These are phyloP conservation scores for Hololepta plana DNA, from an alignment of 2,888 invertebrate species.

Conservation along the genomic window DNA sequence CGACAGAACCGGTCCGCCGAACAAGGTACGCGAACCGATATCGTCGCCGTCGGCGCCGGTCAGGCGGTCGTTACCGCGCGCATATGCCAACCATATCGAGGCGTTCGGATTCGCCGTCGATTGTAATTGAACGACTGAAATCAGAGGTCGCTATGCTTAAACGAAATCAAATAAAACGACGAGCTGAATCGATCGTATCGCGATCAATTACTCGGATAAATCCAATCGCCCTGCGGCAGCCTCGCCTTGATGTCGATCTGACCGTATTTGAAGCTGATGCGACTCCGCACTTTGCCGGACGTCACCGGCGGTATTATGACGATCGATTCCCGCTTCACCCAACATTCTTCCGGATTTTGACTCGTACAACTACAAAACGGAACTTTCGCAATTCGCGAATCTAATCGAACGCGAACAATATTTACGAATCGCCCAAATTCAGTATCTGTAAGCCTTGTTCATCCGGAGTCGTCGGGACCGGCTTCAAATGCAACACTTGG, in stretches of 20 bases:
- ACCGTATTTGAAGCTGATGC: slow-evolving; percentile 29
- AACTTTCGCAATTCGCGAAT: slow-evolving; percentile 2
- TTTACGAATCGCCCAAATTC: neutral
- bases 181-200: no score
- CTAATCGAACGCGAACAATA: slow-evolving; percentile 1
- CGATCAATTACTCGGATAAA: slow-evolving; percentile 30
- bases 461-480: slow-evolving; percentile 21
- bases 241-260: slow-evolving; percentile 32
- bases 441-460: slow-evolving; percentile 8
- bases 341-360: slow-evolving; percentile 16
- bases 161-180: no score
- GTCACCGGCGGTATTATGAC: slow-evolving; percentile 29
- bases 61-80: slow-evolving; percentile 23
- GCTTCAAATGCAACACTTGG: slow-evolving; percentile 37
- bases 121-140: slow-evolving; percentile 12
- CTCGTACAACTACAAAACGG: slow-evolving; percentile 24
- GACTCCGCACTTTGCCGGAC: slow-evolving; percentile 29
- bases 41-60: slow-evolving; percentile 21
- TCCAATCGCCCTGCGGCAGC: slow-evolving; percentile 35
- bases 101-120: no score
- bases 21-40: slow-evolving; percentile 27
- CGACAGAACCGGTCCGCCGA: slow-evolving; percentile 31
- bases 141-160: slow-evolving; percentile 5
- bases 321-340: slow-evolving; percentile 16
- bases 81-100: slow-evolving; percentile 22